Evolutionary conservation across 2,113 vertebrate genomes (phyloP).

Genomic region (Alexandromys fortis): DNA sequence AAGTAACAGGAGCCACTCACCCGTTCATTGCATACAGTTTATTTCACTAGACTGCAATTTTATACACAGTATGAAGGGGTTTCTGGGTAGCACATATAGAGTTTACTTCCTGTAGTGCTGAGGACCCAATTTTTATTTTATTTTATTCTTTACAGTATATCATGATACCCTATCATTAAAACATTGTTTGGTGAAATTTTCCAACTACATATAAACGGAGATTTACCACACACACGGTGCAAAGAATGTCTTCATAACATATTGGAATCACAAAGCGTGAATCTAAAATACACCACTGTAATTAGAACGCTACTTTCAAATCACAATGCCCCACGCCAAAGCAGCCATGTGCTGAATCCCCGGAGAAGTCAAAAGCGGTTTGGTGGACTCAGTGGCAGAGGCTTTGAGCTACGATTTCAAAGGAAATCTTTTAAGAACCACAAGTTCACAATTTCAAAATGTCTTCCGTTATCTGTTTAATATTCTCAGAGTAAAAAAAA

Average conservation of each 20-base stretch:
- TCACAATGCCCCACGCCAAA: conserved; percentile 61
- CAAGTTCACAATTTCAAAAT: conserved; percentile 68
- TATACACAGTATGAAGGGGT: conserved; percentile 88
- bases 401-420: conserved; percentile 73
- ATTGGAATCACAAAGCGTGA: conserved; percentile 81
- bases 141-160: conserved; percentile 82
- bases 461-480: conserved; percentile 51
- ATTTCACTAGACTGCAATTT: conserved; percentile 87
- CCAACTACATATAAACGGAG: conserved; percentile 84
- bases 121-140: conserved; percentile 79
- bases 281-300: conserved; percentile 84
- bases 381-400: conserved; percentile 74
- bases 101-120: conserved; percentile 83
- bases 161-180: conserved; percentile 86
- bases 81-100: conserved; percentile 84
- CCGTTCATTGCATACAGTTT: conserved; percentile 85
- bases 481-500: conserved; percentile 66
- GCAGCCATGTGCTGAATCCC: conserved; percentile 61
- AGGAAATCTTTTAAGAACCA: conserved; percentile 80
- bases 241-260: conserved; percentile 80
- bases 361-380: conserved; percentile 66
- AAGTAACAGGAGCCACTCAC: conserved; percentile 65
- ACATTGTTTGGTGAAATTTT: conserved; percentile 80
- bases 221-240: conserved; percentile 86
- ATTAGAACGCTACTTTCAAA: conserved; percentile 82